phyloP scores from a whole-genome alignment of 1,140 invertebrate species.

The Nylanderia fulva region DNA sequence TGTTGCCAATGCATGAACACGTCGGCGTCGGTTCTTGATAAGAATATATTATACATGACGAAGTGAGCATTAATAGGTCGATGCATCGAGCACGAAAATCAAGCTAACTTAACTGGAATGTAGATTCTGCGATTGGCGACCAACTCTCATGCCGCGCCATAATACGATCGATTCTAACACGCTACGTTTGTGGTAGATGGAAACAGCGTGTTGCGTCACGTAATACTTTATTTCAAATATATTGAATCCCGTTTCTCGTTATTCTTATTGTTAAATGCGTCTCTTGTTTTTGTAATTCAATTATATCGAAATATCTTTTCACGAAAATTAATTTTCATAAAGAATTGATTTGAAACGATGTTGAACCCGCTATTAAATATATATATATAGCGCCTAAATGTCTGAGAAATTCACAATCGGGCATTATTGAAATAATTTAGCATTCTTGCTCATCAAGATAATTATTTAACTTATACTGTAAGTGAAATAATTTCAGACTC shows the following conservation, averaged over 20 bases:
- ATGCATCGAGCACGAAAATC: slow-evolving; percentile 44
- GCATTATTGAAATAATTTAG: slow-evolving; percentile 13
- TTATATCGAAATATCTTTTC: not conserved
- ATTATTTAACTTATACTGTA: too few species aligned
- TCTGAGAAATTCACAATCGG: not conserved
- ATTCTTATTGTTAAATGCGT: not conserved
- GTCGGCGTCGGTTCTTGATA: slow-evolving; percentile 14
- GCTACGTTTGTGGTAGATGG: not conserved
- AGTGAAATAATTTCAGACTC: too few species aligned
- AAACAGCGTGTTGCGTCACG: not conserved
- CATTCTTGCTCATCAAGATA: not conserved
- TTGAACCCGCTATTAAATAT: not conserved
- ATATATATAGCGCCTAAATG: not conserved
- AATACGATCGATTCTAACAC: slow-evolving; percentile 34
- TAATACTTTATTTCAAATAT: not conserved
- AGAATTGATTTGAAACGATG: not conserved
- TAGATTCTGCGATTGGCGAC: slow-evolving; percentile 27
- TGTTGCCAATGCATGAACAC: slow-evolving; percentile 25
- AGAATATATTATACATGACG: slow-evolving; percentile 3
- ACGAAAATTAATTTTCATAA: not conserved
- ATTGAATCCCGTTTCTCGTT: not conserved
- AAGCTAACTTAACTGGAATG: slow-evolving; percentile 20
- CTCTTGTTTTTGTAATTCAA: not conserved
- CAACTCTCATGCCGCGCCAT: slow-evolving; percentile 6
- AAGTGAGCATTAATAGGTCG: slow-evolving; percentile 35